phyloP scores from a whole-genome alignment of 2,888 invertebrate genomes.

The Tromatobia lineatoria region DNA sequence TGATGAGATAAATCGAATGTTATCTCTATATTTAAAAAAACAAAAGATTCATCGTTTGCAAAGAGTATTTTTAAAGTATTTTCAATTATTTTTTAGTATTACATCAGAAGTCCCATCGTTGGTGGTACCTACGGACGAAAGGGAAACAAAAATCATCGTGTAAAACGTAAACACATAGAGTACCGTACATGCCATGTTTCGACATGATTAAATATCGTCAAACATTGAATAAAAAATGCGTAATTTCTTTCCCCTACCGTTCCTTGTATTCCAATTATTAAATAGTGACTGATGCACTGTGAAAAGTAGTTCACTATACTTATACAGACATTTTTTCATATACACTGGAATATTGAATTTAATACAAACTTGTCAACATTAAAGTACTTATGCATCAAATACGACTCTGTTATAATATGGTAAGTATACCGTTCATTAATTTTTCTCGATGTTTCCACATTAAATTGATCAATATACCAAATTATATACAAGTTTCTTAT shows the following conservation, averaged over 20 bases:
- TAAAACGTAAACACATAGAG: conserved; percentile 77
- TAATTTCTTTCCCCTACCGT: conserved; percentile 32
- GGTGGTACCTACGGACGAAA: conserved; percentile 73
- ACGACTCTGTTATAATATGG: too few relatives aligned
- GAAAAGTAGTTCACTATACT: neutral
- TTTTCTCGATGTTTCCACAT: too few relatives aligned
- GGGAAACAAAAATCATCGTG: conserved; percentile 66
- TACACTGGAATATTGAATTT: too few relatives aligned
- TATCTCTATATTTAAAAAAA: conserved; percentile 64
- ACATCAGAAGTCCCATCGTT: conserved; percentile 75
- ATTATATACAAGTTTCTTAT: too few relatives aligned
- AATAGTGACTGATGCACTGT: neutral
- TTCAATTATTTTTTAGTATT: conserved; percentile 85
- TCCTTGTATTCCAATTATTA: conserved; percentile 12
- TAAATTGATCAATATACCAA: too few relatives aligned
- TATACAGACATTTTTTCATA: too few relatives aligned
- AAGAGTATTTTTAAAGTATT: conserved; percentile 85
- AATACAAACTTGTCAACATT: too few relatives aligned
- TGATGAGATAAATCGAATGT: conserved; percentile 66
- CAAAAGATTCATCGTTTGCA: conserved; percentile 79
- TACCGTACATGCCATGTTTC: conserved; percentile 74
- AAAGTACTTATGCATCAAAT: too few relatives aligned
- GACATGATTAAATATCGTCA: conserved; percentile 81
- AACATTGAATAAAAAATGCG: conserved; percentile 71
- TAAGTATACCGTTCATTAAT: too few relatives aligned